These are phyloP conservation scores for Drosophila nr. fundita DNA, from an alignment of 2,888 invertebrate genomes.

Conservation along the genomic window DNA sequence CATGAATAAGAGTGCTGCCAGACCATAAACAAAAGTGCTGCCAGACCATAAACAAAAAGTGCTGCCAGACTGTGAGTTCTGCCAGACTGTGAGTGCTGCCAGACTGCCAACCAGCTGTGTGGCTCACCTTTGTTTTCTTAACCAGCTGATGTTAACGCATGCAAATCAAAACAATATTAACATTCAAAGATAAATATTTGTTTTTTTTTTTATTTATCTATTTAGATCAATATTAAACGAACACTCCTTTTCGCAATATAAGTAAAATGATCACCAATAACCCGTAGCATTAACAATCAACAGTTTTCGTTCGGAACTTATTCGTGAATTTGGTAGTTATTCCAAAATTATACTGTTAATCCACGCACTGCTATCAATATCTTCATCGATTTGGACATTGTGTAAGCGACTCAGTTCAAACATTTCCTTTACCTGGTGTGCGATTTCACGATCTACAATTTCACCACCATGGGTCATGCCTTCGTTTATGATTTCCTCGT, in stretches of 20 bases:
- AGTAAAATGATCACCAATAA: background rate
- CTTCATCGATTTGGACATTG: conserved; percentile 70
- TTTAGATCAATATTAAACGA: background rate
- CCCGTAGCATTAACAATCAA: background rate
- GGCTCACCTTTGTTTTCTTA: background rate
- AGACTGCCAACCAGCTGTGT: background rate
- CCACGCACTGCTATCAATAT: conserved; percentile 50
- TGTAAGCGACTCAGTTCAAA: conserved; percentile 71
- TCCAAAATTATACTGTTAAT: conserved; percentile 4
- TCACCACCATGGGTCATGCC: conserved; percentile 80
- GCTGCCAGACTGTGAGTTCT: conserved; percentile 7
- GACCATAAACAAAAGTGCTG: background rate
- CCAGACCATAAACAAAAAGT: background rate
- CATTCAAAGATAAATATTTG: background rate
- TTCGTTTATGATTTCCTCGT: conserved; percentile 55
- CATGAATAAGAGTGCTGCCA: background rate
- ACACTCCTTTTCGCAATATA: background rate
- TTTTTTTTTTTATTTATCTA: background rate
- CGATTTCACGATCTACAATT: conserved; percentile 77
- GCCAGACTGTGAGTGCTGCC: background rate
- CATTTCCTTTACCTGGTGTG: conserved; percentile 80
- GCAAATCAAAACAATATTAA: background rate
- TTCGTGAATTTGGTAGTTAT: conserved; percentile 19
- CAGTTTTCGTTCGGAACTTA: background rate
- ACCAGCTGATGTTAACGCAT: conserved; percentile 18